Evolutionary conservation across 2,113 vertebrate species (phyloP).

Genomic region (Mormyrus iriodes): DNA sequence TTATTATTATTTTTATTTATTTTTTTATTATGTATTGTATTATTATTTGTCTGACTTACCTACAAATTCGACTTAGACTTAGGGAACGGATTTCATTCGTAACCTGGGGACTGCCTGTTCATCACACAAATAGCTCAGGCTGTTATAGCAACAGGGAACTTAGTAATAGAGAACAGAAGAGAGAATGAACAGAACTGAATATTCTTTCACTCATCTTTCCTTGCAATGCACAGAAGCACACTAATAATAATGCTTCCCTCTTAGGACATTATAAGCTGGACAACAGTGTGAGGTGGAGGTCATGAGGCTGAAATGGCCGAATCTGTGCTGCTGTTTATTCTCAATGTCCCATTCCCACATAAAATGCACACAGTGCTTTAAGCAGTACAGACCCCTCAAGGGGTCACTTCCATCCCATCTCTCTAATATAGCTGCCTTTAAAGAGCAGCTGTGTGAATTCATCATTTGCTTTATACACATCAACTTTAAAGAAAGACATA

Average conservation of each 20-base stretch:
- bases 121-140: neutral
- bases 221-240: neutral
- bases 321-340: neutral
- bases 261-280: neutral
- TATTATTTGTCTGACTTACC: neutral
- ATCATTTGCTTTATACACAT: neutral
- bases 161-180: neutral
- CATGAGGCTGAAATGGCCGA: neutral
- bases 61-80: neutral
- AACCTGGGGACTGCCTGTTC: neutral
- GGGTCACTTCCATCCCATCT: neutral
- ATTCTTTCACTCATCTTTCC: neutral
- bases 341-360: neutral
- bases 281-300: neutral
- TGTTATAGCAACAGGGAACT: neutral
- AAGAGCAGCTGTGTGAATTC: neutral
- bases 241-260: neutral
- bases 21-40: neutral
- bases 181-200: neutral
- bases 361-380: neutral
- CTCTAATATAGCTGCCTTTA: neutral
- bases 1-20: too few species aligned
- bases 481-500: neutral
- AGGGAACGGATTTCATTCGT: neutral
- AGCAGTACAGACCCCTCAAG: neutral